Evolutionary conservation across 2,797 vertebrate species (phyloP).

Genomic region (Microchirus variegatus): DNA sequence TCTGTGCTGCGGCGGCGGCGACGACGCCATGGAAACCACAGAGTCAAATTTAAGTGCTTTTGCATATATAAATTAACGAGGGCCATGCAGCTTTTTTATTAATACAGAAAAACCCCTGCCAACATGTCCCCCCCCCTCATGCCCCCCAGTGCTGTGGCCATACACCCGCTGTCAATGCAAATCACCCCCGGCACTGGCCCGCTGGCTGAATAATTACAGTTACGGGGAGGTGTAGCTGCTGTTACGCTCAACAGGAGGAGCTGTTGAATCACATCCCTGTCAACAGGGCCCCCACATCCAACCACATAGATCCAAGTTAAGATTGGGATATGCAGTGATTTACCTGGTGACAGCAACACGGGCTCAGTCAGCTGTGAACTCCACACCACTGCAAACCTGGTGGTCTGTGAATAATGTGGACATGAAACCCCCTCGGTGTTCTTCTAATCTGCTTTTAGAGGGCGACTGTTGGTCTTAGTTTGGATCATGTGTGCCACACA

Average conservation of each 20-base stretch:
- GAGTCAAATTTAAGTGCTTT: conserved; percentile 50
- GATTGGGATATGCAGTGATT: conserved; percentile 9
- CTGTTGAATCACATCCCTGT: conserved; percentile 63
- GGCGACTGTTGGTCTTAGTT: conserved; percentile 28
- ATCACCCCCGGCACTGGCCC: conserved; percentile 26
- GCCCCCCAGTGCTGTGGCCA: conserved; percentile 32
- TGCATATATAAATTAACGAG: conserved; percentile 58
- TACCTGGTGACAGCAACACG: conserved; percentile 25
- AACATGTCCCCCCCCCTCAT: conserved; percentile 48
- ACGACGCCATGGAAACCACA: conserved; percentile 32
- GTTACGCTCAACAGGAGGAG: conserved; percentile 72
- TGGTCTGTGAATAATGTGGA: conserved; percentile 15
- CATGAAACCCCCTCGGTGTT: conserved; percentile 7
- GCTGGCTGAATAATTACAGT: background rate
- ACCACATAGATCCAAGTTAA: background rate
- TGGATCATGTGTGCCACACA: conserved; percentile 1
- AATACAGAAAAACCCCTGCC: conserved; percentile 23
- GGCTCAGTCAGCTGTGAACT: conserved; percentile 24
- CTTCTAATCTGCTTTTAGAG: conserved; percentile 35
- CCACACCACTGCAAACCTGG: conserved; percentile 10
- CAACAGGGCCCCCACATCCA: conserved; percentile 8
- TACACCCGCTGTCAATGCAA: conserved; percentile 40
- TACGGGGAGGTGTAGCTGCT: conserved; percentile 38
- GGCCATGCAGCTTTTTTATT: conserved; percentile 46
- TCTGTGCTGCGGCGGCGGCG: conserved; percentile 28